phyloP scores from a whole-genome alignment of 2,888 invertebrate genomes.

The Tetropium fuscum region DNA sequence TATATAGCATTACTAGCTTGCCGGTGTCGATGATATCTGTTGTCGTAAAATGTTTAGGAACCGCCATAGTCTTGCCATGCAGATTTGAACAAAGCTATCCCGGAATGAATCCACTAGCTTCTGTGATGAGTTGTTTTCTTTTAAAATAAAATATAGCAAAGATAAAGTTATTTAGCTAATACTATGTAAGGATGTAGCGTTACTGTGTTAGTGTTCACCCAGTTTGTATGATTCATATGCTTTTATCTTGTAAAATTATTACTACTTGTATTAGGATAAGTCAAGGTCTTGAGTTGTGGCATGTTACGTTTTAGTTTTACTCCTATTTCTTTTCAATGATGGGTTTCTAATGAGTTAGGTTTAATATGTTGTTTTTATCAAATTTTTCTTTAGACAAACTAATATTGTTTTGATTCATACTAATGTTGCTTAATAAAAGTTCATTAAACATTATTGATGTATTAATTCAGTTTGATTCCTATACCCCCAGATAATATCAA shows the following conservation, averaged over 20 bases:
- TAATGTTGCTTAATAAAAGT: conserved; percentile 53
- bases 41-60: too few species aligned
- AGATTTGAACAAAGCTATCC: conserved; percentile 43
- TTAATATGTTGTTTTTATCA: conserved; percentile 28
- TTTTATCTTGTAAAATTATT: conserved; percentile 48
- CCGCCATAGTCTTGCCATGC: too few species aligned
- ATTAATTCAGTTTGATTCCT: not conserved
- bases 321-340: conserved; percentile 19
- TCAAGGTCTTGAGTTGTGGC: conserved; percentile 15
- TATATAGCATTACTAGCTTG: too few species aligned
- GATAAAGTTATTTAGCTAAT: conserved; percentile 42
- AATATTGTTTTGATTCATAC: conserved; percentile 38
- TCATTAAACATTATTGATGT: conserved; percentile 25
- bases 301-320: conserved; percentile 18
- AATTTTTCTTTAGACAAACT: conserved; percentile 21
- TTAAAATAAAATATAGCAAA: conserved; percentile 52
- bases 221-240: conserved; percentile 60
- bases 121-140: conserved; percentile 64
- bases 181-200: conserved; percentile 41
- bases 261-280: conserved; percentile 27
- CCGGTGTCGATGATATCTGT: too few species aligned
- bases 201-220: conserved; percentile 56
- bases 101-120: conserved; percentile 60
- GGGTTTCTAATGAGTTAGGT: conserved; percentile 18
- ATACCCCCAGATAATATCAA: too few species aligned